These are phyloP conservation scores for Onychomys leucogaster DNA, from an alignment of 2,797 vertebrate species.

Conservation along the genomic window DNA sequence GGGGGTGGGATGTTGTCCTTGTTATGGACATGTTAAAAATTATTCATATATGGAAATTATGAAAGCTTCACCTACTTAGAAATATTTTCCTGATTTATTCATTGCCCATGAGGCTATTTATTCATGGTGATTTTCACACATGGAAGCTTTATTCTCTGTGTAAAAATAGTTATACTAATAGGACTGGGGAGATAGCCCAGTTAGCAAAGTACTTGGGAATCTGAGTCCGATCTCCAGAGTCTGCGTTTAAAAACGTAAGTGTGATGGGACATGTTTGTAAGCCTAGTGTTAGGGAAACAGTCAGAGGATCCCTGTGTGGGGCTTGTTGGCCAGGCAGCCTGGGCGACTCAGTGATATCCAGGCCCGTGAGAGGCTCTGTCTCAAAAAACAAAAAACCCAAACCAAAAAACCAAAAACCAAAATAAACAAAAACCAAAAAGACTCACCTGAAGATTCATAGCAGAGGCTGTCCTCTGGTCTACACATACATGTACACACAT, in stretches of 20 bases:
- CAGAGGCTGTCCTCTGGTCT: background rate
- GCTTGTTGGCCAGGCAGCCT: background rate
- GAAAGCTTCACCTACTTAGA: background rate
- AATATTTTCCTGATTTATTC: background rate
- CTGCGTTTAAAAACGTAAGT: background rate
- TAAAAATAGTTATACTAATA: background rate
- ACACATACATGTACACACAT: background rate
- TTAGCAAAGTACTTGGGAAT: background rate
- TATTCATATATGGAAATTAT: background rate
- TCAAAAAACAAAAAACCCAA: no score
- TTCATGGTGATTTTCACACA: conserved; percentile 21
- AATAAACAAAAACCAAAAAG: background rate
- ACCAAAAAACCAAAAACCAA: no score
- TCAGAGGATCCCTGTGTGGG: background rate
- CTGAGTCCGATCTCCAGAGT: background rate
- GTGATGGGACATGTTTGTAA: background rate
- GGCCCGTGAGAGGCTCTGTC: background rate
- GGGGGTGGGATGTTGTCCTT: background rate
- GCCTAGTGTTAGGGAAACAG: background rate
- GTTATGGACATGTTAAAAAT: conserved; percentile 3
- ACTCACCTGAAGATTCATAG: background rate
- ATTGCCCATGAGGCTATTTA: conserved; percentile 3
- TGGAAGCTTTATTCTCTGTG: background rate
- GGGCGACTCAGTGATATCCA: background rate
- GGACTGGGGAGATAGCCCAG: background rate